Evolutionary conservation across 2,113 vertebrate species (phyloP).

Genomic region (Chaenocephalus aceratus): DNA sequence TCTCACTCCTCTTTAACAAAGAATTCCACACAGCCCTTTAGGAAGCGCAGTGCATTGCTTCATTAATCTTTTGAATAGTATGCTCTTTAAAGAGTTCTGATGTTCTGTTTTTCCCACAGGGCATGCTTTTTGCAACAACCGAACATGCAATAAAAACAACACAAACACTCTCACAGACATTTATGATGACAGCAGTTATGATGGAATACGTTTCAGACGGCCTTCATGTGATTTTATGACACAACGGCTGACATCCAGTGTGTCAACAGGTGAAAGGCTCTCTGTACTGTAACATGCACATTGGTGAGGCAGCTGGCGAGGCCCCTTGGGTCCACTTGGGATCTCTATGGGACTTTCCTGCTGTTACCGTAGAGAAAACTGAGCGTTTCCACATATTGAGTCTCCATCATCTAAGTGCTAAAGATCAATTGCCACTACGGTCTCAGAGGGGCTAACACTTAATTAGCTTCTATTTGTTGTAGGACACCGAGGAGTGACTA

Average conservation of each 20-base stretch:
- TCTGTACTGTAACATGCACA: slow-evolving; percentile 25
- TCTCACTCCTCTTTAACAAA: slow-evolving; percentile 27
- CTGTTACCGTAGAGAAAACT: slow-evolving; percentile 29
- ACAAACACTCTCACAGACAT: slow-evolving; percentile 9
- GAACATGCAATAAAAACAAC: slow-evolving; percentile 2
- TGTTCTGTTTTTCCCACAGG: background rate
- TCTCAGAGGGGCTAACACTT: slow-evolving; percentile 31
- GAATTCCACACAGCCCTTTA: slow-evolving; percentile 41
- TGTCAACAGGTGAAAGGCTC: slow-evolving; percentile 23
- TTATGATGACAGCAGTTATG: slow-evolving; percentile 15
- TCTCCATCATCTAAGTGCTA: slow-evolving; percentile 21
- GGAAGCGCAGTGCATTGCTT: slow-evolving; percentile 37
- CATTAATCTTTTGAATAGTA: slow-evolving; percentile 67
- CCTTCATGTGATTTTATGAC: slow-evolving; percentile 24
- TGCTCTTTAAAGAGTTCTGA: slow-evolving; percentile 60
- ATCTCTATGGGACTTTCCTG: slow-evolving; percentile 47
- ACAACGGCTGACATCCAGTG: background rate
- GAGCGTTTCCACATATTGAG: slow-evolving; percentile 21
- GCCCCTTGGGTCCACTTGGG: slow-evolving; percentile 41
- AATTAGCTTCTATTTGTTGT: slow-evolving; percentile 23
- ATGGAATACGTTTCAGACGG: slow-evolving; percentile 8
- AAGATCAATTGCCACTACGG: slow-evolving; percentile 42
- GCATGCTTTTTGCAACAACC: background rate
- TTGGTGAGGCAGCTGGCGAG: slow-evolving; percentile 47
- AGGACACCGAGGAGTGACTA: slow-evolving; percentile 3